Evolutionary conservation across 2,797 vertebrate species (phyloP).

Genomic region (Paratrypauchen microcephalus): DNA sequence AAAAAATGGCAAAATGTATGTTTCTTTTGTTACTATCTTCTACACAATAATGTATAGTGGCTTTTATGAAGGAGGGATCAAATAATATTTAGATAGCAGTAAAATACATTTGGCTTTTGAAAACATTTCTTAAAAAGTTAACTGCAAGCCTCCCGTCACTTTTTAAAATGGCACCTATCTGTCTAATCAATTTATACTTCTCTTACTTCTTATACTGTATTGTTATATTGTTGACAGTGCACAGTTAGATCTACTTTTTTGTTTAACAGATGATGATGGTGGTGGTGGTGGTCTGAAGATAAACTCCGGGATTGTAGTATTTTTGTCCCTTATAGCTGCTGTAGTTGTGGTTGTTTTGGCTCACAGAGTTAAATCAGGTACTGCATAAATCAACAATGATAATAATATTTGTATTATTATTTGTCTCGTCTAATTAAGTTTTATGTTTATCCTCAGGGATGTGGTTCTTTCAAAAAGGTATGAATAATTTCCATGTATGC

Average conservation of each 20-base stretch:
- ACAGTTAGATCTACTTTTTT: background rate
- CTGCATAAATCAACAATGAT: background rate
- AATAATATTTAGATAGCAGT: too few relatives aligned
- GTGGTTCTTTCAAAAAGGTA: constrained; percentile 68
- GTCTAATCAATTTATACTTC: too few relatives aligned
- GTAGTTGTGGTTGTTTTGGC: background rate
- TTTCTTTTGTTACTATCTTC: too few relatives aligned
- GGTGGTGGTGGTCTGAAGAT: background rate
- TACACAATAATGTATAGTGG: too few relatives aligned
- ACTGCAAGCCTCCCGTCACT: too few relatives aligned
- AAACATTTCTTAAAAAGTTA: too few relatives aligned
- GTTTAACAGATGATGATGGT: background rate
- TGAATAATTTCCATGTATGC: constrained; percentile 17
- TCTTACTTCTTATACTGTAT: too few relatives aligned
- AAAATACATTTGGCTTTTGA: too few relatives aligned
- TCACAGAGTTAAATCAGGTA: constrained; percentile 54
- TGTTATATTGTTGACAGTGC: background rate
- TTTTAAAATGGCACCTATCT: too few relatives aligned
- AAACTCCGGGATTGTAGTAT: constrained; percentile 8
- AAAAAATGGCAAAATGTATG: too few relatives aligned
- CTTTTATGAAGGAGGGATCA: too few relatives aligned
- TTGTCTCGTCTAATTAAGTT: background rate
- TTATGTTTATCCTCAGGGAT: constrained; percentile 33
- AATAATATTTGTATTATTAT: background rate
- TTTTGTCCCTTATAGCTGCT: background rate